Evolutionary conservation across 1,140 invertebrate species (phyloP).

Genomic region (Hylyphantes graminicola): DNA sequence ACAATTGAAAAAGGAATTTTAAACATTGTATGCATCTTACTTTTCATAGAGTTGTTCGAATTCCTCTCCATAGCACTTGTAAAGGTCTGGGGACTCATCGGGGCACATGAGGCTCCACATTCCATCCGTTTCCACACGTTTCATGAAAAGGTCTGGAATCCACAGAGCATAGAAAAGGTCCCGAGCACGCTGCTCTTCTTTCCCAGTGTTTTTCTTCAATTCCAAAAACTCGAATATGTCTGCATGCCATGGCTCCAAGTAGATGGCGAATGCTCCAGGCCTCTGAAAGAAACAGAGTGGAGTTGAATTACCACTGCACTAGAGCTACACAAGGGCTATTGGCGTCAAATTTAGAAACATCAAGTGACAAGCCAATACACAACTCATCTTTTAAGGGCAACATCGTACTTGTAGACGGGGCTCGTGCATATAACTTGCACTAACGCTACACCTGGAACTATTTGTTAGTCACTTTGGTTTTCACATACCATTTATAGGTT

Average conservation of each 20-base stretch:
- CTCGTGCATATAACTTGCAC: too few relatives aligned
- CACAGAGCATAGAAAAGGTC: conserved; percentile 99
- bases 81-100: conserved; percentile 88
- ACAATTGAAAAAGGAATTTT: too few relatives aligned
- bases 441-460: too few relatives aligned
- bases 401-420: too few relatives aligned
- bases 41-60: conserved; percentile 90
- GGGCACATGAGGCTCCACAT: conserved; percentile 98
- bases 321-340: too few relatives aligned
- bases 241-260: conserved; percentile 98
- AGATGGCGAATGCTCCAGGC: conserved; percentile 99
- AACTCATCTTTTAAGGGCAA: too few relatives aligned
- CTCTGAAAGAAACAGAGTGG: conserved; percentile 70
- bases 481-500: too few relatives aligned
- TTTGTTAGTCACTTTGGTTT: too few relatives aligned
- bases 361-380: too few relatives aligned
- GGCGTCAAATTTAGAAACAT: too few relatives aligned
- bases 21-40: conserved; percentile 66
- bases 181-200: conserved; percentile 90
- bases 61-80: conserved; percentile 93
- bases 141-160: conserved; percentile 99
- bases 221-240: conserved; percentile 97
- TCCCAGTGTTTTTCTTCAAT: conserved; percentile 93
- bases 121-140: conserved; percentile 87
- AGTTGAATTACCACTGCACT: too few relatives aligned